Evolutionary conservation across 1,140 invertebrate species (phyloP).

Genomic region (Trichoplusia ni): DNA sequence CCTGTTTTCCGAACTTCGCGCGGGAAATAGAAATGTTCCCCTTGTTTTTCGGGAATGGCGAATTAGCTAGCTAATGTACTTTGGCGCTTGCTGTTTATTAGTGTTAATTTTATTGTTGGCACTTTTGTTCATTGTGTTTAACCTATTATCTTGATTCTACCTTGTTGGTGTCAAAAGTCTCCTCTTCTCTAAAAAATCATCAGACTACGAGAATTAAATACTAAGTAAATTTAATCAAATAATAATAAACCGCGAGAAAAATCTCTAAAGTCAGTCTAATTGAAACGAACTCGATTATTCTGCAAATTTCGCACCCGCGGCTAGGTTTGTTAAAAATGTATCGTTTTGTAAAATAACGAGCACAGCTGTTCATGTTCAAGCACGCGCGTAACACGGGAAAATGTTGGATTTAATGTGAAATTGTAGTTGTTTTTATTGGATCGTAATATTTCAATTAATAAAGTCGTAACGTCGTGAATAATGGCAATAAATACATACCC

Average conservation of each 20-base stretch:
- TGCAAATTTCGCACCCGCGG: constrained; percentile 25
- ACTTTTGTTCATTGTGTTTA: background rate
- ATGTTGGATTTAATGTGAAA: constrained; percentile 54
- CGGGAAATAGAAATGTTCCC: constrained; percentile 17
- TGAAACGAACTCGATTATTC: constrained; percentile 43
- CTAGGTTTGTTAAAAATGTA: constrained; percentile 53
- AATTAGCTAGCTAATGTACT: constrained; percentile 17
- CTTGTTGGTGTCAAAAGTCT: too few species aligned
- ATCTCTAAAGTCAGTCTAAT: constrained; percentile 30
- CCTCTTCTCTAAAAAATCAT: too few species aligned
- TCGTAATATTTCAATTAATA: constrained; percentile 56
- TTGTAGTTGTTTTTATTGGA: constrained; percentile 50
- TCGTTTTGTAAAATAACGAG: constrained; percentile 54
- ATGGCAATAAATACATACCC: background rate
- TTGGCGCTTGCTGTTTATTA: background rate
- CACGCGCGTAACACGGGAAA: constrained; percentile 40
- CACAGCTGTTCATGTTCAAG: constrained; percentile 33
- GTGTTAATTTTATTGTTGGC: constrained; percentile 3
- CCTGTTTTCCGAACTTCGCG: constrained; percentile 29
- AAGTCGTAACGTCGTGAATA: constrained; percentile 27
- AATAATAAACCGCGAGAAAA: background rate
- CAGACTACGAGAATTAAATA: too few species aligned
- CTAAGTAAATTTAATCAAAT: too few species aligned
- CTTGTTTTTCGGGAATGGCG: constrained; percentile 7
- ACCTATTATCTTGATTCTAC: too few species aligned